phyloP scores from a whole-genome alignment of 2,888 invertebrate species.

The Ommatoiulus sabulosus region DNA sequence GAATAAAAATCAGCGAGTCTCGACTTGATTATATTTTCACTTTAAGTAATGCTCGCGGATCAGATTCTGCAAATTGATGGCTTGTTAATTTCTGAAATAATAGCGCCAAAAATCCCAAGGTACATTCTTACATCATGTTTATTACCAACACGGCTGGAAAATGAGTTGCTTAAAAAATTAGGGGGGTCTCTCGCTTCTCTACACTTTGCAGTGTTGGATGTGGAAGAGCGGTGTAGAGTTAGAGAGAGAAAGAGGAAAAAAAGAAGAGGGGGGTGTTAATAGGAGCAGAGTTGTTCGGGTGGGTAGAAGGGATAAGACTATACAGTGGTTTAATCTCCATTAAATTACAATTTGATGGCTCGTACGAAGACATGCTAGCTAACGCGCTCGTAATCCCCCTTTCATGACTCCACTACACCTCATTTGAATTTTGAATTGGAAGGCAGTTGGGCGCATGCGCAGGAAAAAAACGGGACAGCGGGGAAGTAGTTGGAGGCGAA shows the following conservation, averaged over 20 bases:
- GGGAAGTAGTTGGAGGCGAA: too few species aligned
- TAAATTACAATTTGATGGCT: slow-evolving; percentile 1
- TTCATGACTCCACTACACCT: neutral
- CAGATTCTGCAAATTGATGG: slow-evolving; percentile 50
- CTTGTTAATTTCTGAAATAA: slow-evolving; percentile 50
- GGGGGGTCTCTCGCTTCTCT: neutral
- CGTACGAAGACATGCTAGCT: neutral
- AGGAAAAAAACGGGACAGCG: too few species aligned
- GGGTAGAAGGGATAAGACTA: neutral
- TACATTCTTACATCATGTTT: slow-evolving; percentile 1
- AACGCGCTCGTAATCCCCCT: neutral
- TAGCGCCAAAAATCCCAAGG: neutral
- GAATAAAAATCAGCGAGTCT: slow-evolving; percentile 40
- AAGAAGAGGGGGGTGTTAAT: neutral
- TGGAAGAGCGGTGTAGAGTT: too few species aligned
- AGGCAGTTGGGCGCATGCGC: neutral
- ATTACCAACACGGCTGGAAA: neutral
- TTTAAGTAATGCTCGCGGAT: slow-evolving; percentile 49
- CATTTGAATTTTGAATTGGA: neutral
- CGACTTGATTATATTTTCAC: slow-evolving; percentile 50
- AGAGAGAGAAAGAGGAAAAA: neutral
- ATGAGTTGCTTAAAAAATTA: slow-evolving; percentile 12
- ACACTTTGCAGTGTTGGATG: neutral
- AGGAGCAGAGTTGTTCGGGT: neutral
- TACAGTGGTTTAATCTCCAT: neutral